Evolutionary conservation across 2,888 invertebrate genomes (phyloP), one percentile per base, ranked within the genome.

Genomic region (Lobophora halterata): DNA sequence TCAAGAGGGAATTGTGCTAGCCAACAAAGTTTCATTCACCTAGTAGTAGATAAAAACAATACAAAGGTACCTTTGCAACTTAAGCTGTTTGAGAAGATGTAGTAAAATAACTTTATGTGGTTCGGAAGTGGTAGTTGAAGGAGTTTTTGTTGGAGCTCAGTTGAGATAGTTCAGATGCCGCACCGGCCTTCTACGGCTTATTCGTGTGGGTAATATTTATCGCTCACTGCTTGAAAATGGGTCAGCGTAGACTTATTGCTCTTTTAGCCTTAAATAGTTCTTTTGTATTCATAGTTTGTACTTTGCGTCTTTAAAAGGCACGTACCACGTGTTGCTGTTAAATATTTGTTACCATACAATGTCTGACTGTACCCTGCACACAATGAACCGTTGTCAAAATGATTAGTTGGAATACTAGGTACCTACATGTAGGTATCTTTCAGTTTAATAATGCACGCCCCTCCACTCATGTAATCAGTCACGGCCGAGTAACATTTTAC

Each of bases 211-310:
- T 23, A 23, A 14, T 3, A 25, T 1, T 4, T 25, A 8, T 26
- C 1, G 7, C 2, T 11, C 8, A 2, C 16, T 19, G 3, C 11
- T 11, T 12, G 21, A 9, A 32, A 32, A 32, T 23, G 18, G 27
- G 17, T 21, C 14, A 27, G 21, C 23, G 1, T 14, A 28, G 27
- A 39, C 27, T 32, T 32, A 39, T 31, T 17, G 16, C 26, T 32
- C 12, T 12, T 21, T 21, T 21, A 21, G 6, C 37, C 30, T 11
- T 31, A 30, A 10, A 29, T 17, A 36, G 20, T 11, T 38, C 26
- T 31, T 26, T 38, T 38, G 31, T 38, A 17, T 31, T 20, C 25
- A 30, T 19, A 10, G 24, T 8, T 13, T 19, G 19, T 36, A 10
- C 10, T 9, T 7, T 14, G 19, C 3, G 5, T 9, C 35, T 8